Conservation (phyloP, 2,888 invertebrate species). For the Diarsia brunnea region DNA sequence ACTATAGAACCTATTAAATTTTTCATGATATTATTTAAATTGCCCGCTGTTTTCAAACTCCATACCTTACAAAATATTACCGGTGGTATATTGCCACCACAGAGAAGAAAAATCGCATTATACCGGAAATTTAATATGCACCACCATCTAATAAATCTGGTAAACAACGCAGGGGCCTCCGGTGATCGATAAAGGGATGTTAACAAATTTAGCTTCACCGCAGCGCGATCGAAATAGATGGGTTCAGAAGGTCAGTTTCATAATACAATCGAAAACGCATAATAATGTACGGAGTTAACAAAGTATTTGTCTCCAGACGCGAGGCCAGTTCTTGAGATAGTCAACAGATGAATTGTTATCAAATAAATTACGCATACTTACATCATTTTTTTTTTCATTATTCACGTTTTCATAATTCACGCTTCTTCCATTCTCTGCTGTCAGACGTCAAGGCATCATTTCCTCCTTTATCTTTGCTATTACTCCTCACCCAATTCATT, state of each 20-base stretch:
- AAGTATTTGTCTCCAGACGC: not conserved
- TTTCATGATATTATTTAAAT: not conserved
- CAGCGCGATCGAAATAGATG: not conserved
- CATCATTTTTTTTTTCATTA: too few relatives aligned
- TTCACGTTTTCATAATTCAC: too few relatives aligned
- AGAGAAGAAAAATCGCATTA: conserved; percentile 50
- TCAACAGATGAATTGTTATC: too few relatives aligned
- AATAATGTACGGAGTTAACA: not conserved
- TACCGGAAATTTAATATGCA: conserved; percentile 57
- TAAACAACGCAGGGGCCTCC: conserved; percentile 50
- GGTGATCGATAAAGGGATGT: conserved; percentile 52
- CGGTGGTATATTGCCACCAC: conserved; percentile 8
- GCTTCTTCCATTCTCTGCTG: too few relatives aligned
- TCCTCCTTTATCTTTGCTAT: too few relatives aligned
- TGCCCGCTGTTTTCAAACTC: conserved; percentile 12
- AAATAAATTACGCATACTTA: too few relatives aligned
- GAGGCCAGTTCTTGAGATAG: not conserved
- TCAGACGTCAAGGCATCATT: too few relatives aligned
- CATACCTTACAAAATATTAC: not conserved
- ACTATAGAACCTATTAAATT: not conserved
- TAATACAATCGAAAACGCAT: not conserved
- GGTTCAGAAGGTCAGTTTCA: not conserved
- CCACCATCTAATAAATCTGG: conserved; percentile 49
- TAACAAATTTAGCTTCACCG: conserved; percentile 49
- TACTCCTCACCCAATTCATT: too few relatives aligned